Base-by-base conservation (phyloP, 1,140 invertebrate genomes). In the Nylanderia fulva region DNA sequence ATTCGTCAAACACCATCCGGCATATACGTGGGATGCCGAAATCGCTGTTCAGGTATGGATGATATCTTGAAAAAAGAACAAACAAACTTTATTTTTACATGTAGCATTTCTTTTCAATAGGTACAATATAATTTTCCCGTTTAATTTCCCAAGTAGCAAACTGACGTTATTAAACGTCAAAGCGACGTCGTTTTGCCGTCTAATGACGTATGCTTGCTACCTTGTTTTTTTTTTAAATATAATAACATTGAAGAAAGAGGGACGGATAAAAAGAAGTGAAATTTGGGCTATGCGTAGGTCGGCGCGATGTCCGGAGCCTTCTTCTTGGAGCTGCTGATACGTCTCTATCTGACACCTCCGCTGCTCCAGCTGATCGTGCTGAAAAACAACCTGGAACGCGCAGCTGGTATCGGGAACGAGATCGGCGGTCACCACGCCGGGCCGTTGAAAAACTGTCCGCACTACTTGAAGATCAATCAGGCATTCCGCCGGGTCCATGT, bases 401-500 rank as follows among this genome's bases (percentile, higher is more conserved):
- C 96, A 0, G 96, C 96, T 1, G 97, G 97, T 27, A 95, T 97
- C 3, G 97, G 97, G 0, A 95, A 96, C 85, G 97, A 97, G 94
- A 94, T 97, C 21, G 97, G 97, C 33, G 95, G 95, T 84, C 95
- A 97, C 72, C 93, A 96, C 27, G 93, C 96, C 1, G 97, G 97
- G 18, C 95, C 96, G 18, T 92, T 98, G 8, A 95, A 95, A 18
- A 95, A 97, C 85, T 97, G 97, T 90, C 96, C 97, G 0, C 96
- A 96, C 85, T 98, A 98, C 92, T 93, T 97, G 79, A 95, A 96
- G 82, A 95, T 97, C 6, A 95, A 97, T 88, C 95, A 95, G 60
- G 94, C 95, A 6, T 98, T 98, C 93, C 95, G 97, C 27, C 95
- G 95, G 5, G 94, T 96, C 29, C 97, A 98, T 91, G 96, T 96